A percentile compares a stretch with the other conserved stretches of the same genome.
phyloP scores from a whole-genome alignment of 2,888 invertebrate genomes.

The Coelopa pilipes region DNA sequence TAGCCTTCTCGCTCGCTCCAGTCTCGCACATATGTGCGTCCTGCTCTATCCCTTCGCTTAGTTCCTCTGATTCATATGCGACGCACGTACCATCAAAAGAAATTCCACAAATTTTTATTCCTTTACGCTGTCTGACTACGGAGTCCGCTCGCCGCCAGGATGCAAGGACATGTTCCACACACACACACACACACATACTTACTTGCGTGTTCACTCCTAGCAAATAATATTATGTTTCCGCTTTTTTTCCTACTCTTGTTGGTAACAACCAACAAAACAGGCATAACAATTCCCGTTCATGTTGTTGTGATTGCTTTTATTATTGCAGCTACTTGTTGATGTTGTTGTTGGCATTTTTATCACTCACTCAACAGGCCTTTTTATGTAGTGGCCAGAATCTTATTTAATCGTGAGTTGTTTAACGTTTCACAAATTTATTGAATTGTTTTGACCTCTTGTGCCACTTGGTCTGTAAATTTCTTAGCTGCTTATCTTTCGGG shows the following conservation, averaged over 20 bases:
- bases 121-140: slow-evolving; percentile 36
- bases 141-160: not conserved
- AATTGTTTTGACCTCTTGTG: slow-evolving; percentile 26
- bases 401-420: slow-evolving; percentile 25
- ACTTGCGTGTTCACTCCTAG: not conserved
- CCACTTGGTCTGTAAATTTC: slow-evolving; percentile 1
- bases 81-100: slow-evolving; percentile 35
- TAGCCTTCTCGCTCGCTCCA: not conserved
- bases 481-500: too few relatives aligned
- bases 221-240: slow-evolving; percentile 8
- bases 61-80: slow-evolving; percentile 6
- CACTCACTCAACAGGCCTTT: slow-evolving; percentile 34
- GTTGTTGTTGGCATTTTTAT: slow-evolving; percentile 13
- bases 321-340: not conserved
- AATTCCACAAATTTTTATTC: slow-evolving; percentile 35
- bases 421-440: slow-evolving; percentile 28
- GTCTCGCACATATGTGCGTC: not conserved
- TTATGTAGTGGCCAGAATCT: slow-evolving; percentile 26
- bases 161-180: not conserved
- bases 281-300: too few relatives aligned
- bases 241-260: not conserved
- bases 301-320: too few relatives aligned
- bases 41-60: not conserved
- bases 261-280: too few relatives aligned
- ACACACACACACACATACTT: slow-evolving; percentile 21